Base-by-base conservation (phyloP, 2,888 invertebrate genomes). In the Bruchidius siliquastri region DNA sequence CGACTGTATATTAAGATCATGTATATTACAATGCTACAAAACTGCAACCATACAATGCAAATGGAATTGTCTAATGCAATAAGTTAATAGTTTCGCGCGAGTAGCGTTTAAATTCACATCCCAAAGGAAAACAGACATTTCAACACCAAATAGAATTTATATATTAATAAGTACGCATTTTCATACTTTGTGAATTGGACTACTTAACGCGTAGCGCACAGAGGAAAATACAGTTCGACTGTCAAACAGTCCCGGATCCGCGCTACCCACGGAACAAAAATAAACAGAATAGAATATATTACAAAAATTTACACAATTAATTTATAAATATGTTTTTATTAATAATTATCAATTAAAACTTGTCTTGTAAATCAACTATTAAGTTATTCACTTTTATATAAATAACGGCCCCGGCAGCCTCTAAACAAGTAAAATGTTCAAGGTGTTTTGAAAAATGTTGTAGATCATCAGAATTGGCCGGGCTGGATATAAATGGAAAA, bases 261-360 rank as follows among this genome's bases (percentile, higher is more conserved):
- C 49, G 49, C 49, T 49, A 49, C 49, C 49, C 49, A 68, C 21
- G 22, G 22, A 68, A 6, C 18, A 68, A 68, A 68, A 68, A 68
- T 13, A n/a, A 21, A 68, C 21, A 68, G 22, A 22, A 68, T 21
- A 21, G 22, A 68, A 68, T 68, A 68, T 68, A 68, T 68, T 68
- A 68, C 68, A 68, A 68, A 68, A 68, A 68, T 68, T 68, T 68
- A 68, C 68, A 68, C 68, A 68, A 21, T 68, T 49, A 68, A 21
- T 68, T 49, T 49, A 49, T 49, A 49, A 49, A 49, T 49, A 49
- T 68, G 22, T 20, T 21, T 21, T 68, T 68, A 68, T 68, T 21
- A 68, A 68, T 68, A 68, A 21, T 68, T 68, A 68, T 68, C 22
- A 68, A 68, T 21, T 68, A 68, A 68, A 21, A 68, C 10, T 68